Evolutionary conservation across 2,888 invertebrate species (phyloP).

Genomic region (Anoplius nigerrimus): DNA sequence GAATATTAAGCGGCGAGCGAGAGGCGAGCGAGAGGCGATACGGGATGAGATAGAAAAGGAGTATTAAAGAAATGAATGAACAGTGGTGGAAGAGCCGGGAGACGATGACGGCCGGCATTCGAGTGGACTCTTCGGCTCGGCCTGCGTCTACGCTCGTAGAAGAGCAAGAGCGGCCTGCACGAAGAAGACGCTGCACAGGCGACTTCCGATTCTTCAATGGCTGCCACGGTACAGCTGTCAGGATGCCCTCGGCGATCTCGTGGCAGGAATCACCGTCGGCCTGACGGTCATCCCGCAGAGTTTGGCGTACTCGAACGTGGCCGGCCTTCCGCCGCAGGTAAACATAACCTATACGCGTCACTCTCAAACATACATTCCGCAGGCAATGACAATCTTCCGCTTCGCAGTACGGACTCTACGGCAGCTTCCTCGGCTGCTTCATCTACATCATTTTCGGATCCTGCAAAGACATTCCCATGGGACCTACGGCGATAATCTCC

Average conservation of each 20-base stretch:
- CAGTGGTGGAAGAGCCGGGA: conserved; percentile 69
- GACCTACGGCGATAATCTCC: conserved; percentile 94
- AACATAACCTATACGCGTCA: conserved; percentile 43
- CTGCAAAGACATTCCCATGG: conserved; percentile 93
- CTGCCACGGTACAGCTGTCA: conserved; percentile 84
- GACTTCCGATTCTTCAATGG: conserved; percentile 87
- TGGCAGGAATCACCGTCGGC: conserved; percentile 94
- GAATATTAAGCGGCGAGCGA: no score
- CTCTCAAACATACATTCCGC: neutral
- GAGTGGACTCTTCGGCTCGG: conserved; percentile 65
- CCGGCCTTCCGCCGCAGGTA: conserved; percentile 84
- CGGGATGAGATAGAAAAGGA: no score
- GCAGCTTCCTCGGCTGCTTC: conserved; percentile 94
- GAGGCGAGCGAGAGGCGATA: no score
- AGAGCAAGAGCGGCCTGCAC: conserved; percentile 78
- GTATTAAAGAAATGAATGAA: neutral
- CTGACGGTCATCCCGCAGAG: conserved; percentile 95
- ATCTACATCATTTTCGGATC: conserved; percentile 94
- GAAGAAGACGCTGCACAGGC: conserved; percentile 83
- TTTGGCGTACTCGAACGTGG: conserved; percentile 87
- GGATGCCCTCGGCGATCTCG: conserved; percentile 88
- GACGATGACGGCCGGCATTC: conserved; percentile 64
- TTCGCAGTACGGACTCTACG: conserved; percentile 90
- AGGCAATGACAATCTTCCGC: no score
- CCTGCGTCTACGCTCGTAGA: conserved; percentile 73